A percentile compares a stretch with the other conserved stretches of the same genome.
Conservation (phyloP, 2,113 vertebrate species). For the Gorsachius goisagi region DNA sequence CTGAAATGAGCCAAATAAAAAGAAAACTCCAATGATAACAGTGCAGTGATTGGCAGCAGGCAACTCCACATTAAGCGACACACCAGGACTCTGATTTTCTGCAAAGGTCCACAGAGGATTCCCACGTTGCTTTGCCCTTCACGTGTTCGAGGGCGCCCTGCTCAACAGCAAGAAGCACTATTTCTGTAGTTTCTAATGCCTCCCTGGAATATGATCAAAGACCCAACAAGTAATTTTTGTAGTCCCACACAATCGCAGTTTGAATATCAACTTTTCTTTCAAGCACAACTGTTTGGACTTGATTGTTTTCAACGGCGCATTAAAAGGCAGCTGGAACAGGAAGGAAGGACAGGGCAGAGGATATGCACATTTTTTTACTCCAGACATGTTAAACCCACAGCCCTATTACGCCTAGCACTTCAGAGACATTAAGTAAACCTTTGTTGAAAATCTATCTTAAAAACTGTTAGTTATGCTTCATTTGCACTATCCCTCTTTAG, state of each 20-base stretch:
- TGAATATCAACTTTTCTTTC: constrained; percentile 20
- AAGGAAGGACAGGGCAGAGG: background rate
- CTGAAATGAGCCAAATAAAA: constrained; percentile 15
- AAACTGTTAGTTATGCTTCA: background rate
- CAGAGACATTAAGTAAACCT: constrained; percentile 24
- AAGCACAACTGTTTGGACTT: background rate
- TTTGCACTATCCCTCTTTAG: background rate
- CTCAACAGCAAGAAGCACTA: background rate
- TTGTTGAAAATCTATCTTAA: constrained; percentile 16
- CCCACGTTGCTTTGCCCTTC: background rate
- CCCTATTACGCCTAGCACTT: background rate
- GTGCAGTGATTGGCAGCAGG: background rate
- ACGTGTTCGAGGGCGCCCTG: background rate
- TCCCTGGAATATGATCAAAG: constrained; percentile 5
- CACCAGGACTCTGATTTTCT: background rate
- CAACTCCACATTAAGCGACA: background rate
- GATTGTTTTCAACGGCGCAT: background rate
- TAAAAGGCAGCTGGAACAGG: background rate
- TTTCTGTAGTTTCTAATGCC: background rate
- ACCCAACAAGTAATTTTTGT: background rate
- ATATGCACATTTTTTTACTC: background rate
- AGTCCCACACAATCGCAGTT: background rate
- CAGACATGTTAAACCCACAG: background rate
- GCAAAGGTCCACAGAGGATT: background rate
- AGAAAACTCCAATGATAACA: background rate